Conservation (phyloP, 2,888 invertebrate species). For the Danaus chrysippus region DNA sequence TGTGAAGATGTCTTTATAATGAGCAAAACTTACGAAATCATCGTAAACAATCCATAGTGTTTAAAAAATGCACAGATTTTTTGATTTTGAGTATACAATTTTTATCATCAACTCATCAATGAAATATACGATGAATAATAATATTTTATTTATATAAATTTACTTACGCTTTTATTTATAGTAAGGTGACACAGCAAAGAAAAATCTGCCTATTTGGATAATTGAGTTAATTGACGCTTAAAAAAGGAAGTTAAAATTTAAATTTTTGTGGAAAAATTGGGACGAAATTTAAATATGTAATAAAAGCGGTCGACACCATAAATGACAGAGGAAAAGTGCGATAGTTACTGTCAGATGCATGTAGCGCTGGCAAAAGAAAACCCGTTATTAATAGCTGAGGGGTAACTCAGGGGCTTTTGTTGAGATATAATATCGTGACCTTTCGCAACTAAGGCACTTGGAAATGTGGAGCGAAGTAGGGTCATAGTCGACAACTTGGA, state of each 20-base stretch:
- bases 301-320: slow-evolving; percentile 51
- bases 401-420: slow-evolving; percentile 52
- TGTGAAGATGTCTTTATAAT: slow-evolving; percentile 18
- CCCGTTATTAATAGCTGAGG: slow-evolving; percentile 66
- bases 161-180: slow-evolving; percentile 10
- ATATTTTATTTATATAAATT: slow-evolving; percentile 2
- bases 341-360: slow-evolving; percentile 73
- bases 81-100: not conserved
- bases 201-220: slow-evolving; percentile 30
- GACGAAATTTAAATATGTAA: slow-evolving; percentile 46
- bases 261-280: slow-evolving; percentile 31
- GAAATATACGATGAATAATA: no score
- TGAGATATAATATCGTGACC: slow-evolving; percentile 60
- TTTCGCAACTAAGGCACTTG: slow-evolving; percentile 45
- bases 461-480: slow-evolving; percentile 35
- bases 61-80: no score
- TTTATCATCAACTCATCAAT: no score
- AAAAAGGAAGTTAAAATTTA: slow-evolving; percentile 30
- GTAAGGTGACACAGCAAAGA: slow-evolving; percentile 20
- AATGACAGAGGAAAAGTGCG: slow-evolving; percentile 62
- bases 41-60: slow-evolving; percentile 12
- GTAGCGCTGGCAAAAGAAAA: slow-evolving; percentile 60
- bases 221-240: slow-evolving; percentile 35
- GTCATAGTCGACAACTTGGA: slow-evolving; percentile 18
- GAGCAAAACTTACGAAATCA: slow-evolving; percentile 14